Evolutionary conservation across 2,113 vertebrate genomes (phyloP), one percentile per base, ranked within the genome.

Genomic region (Gobio gobio): DNA sequence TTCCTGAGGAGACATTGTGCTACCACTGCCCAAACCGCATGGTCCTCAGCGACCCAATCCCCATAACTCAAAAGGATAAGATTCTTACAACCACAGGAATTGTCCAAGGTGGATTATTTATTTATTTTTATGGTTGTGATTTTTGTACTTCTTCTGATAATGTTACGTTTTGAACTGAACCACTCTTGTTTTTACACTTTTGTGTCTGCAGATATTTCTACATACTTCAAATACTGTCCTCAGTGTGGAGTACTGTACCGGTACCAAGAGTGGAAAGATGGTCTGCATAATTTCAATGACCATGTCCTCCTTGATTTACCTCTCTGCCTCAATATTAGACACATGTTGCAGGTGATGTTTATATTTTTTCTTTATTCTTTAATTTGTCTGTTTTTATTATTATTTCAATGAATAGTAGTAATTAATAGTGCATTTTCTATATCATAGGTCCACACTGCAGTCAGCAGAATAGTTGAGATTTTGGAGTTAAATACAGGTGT

Each of bases 71-170:
- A 59, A 59, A 20, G 56, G 56, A 20, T 36, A 36, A 36, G 33
- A 36, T 36, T 36, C 33, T 59, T 59, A 59, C 56, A 59, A 59
- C 56, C 56, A 4, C 56, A 59, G 20, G 56, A 59, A 59, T 59
- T 59, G 20, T 59, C 56, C 56, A 59, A 59, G 56, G 56, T 59
- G 45, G 16, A 59, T 59, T 59, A 22, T 59, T 59, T 59, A 59
- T 59, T 59, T 22, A 59, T n/a, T 59, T 59, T 59, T 59, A 59
- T 59, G 56, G 56, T 22, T 59, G 56, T 59, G 56, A 59, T 61
- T 61, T 61, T 61, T 61, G 58, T 61, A n/a, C 58, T 61, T 61
- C 22, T 61, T 61, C 58, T 61, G 58, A 61, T 61, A n/a, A 61
- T n/a, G 58, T 61, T 61, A 5, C 5, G 7, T 61, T 61, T 61